phyloP scores from a whole-genome alignment of 2,113 vertebrate species.

The Serilophus lunatus region DNA sequence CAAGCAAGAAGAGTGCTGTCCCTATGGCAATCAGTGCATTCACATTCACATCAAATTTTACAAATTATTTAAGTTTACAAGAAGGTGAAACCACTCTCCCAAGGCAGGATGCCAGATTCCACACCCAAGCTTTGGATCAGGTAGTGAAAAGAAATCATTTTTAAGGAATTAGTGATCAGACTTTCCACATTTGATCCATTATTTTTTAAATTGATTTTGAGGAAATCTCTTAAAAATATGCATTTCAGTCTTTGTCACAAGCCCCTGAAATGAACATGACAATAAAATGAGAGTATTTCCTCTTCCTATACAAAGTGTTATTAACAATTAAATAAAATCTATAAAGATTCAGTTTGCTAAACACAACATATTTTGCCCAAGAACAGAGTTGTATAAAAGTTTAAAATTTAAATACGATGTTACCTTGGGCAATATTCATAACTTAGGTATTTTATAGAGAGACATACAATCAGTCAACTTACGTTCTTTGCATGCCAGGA shows the following conservation, averaged over 20 bases:
- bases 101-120: background rate
- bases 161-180: background rate
- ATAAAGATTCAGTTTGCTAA: background rate
- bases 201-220: background rate
- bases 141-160: background rate
- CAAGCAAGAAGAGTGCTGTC: background rate
- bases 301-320: background rate
- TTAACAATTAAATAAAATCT: background rate
- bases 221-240: background rate
- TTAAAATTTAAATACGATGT: background rate
- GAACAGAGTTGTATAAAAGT: background rate
- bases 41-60: background rate
- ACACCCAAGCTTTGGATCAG: background rate
- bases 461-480: background rate
- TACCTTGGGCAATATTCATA: background rate
- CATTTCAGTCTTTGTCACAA: background rate
- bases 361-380: background rate
- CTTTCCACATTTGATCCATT: background rate
- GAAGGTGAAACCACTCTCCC: background rate
- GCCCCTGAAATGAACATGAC: rapidly evolving
- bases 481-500: background rate
- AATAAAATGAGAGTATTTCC: background rate
- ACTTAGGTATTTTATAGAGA: background rate
- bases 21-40: background rate
- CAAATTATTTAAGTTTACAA: background rate